Evolutionary conservation across 2,797 vertebrate species (phyloP).

Genomic region (Pelobates cultripes): DNA sequence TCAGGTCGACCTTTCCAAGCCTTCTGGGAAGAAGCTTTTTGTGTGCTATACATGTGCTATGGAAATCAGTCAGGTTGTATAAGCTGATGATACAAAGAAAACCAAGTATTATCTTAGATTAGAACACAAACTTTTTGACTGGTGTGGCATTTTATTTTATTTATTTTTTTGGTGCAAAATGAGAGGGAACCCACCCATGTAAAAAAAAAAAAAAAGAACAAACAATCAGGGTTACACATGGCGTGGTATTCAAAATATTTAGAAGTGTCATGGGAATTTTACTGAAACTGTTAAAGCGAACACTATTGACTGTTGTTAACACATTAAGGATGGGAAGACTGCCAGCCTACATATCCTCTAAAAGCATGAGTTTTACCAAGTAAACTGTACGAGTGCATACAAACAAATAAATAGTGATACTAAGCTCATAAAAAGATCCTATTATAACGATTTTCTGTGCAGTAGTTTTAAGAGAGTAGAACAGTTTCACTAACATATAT

Average conservation of each 20-base stretch:
- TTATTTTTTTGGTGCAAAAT: conserved; percentile 79
- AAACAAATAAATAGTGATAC: conserved; percentile 59
- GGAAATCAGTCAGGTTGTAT: conserved; percentile 35
- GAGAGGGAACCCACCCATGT: conserved; percentile 52
- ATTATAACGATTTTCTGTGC: conserved; percentile 40
- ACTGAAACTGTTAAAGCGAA: conserved; percentile 87
- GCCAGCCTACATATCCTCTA: conserved; percentile 89
- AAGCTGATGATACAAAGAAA: conserved; percentile 73
- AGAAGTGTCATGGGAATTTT: conserved; percentile 87
- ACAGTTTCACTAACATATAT: conserved; percentile 25
- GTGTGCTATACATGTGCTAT: conserved; percentile 23
- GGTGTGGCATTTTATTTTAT: conserved; percentile 76
- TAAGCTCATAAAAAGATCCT: conserved; percentile 47
- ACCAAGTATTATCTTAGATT: conserved; percentile 81
- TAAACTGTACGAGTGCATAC: conserved; percentile 77
- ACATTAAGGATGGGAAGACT: conserved; percentile 87
- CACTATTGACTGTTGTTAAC: conserved; percentile 92
- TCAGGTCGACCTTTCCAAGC: too few relatives aligned
- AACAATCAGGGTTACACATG: conserved; percentile 85
- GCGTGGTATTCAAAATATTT: conserved; percentile 85
- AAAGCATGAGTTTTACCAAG: conserved; percentile 76
- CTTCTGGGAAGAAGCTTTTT: too few relatives aligned
- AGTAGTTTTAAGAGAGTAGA: neutral
- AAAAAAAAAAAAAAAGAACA: conserved; percentile 67
- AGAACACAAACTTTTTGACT: conserved; percentile 81